A percentile compares a stretch with the other conserved stretches of the same genome.
Conservation (phyloP, 2,113 vertebrate species). For the Seriola aureovittata region DNA sequence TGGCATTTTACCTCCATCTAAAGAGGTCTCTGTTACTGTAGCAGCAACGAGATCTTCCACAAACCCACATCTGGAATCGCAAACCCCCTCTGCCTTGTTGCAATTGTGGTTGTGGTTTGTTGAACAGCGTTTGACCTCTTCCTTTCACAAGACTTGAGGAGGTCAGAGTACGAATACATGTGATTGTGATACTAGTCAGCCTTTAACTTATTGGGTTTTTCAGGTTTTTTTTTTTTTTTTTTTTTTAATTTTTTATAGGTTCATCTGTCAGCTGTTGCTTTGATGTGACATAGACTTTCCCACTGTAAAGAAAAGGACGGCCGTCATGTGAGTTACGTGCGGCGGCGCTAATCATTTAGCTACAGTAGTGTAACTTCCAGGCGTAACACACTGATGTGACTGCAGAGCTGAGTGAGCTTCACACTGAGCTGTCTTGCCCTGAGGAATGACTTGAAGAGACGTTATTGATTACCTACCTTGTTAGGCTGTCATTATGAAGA, state of each 20-base stretch:
- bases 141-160: not conserved
- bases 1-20: not conserved
- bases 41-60: not conserved
- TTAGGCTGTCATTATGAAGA: not conserved
- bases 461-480: not conserved
- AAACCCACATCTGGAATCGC: not conserved
- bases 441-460: not conserved
- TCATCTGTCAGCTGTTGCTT: not conserved
- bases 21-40: not conserved
- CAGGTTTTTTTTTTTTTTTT: not conserved
- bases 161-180: not conserved
- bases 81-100: not conserved
- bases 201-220: not conserved
- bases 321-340: not conserved
- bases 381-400: not conserved
- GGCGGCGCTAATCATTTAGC: not conserved
- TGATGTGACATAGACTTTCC: not conserved
- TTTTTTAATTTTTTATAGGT: not conserved
- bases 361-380: no score
- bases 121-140: not conserved
- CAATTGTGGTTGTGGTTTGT: not conserved
- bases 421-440: not conserved
- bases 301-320: not conserved
- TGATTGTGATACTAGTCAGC: not conserved
- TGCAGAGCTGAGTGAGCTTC: not conserved